Base-by-base conservation (phyloP, 2,888 invertebrate species). In the Hyalella azteca region DNA sequence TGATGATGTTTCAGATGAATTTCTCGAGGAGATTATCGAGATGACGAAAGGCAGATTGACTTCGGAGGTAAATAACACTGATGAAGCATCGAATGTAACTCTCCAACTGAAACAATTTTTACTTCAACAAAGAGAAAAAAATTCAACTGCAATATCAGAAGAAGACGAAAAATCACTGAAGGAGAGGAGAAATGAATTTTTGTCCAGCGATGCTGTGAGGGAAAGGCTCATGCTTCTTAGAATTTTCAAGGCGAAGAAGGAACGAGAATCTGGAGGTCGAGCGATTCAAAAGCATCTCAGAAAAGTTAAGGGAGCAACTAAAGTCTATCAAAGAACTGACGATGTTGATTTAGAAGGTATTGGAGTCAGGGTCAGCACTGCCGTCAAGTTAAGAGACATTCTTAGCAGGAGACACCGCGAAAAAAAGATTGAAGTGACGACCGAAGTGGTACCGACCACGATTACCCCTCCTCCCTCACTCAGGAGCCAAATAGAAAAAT, bases 211-310 rank as follows among this genome's bases (percentile, higher is more conserved):
- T 22, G 75, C 75, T 22, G 75, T 75, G 0, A 29, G 75, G n/a
- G 75, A 75, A n/a, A 3, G 75, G 26, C 22, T 75, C 19, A 40
- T 40, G 15, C 29, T 75, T 2, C 36, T 75, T 5, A 7, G 75
- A n/a, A 75, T 75, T 41, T 75, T 75, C 19, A 75, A 75, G 29
- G 40, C 75, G 2, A 75, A 75, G 45, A 75, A 75, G 45, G 75
- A 75, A n/a, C 41, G 75, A 13, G 41, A 75, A 26, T 22, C 75
- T 45, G 75, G 75, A 2, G 29, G 45, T n/a, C 19, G 41, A 26
- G 22, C 40, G 4, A 75, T 75, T 41, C 40, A 75, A 39, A 75
- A 41, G 26, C 75, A 75, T 45, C 22, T 75, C 22, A 75, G 45
- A 13, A 41, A 75, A 45, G 75, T 75, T 5, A 75, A 75, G 29